These are phyloP conservation scores for Cacatua alba DNA, from an alignment of 2,113 vertebrate species.

Conservation along the genomic window DNA sequence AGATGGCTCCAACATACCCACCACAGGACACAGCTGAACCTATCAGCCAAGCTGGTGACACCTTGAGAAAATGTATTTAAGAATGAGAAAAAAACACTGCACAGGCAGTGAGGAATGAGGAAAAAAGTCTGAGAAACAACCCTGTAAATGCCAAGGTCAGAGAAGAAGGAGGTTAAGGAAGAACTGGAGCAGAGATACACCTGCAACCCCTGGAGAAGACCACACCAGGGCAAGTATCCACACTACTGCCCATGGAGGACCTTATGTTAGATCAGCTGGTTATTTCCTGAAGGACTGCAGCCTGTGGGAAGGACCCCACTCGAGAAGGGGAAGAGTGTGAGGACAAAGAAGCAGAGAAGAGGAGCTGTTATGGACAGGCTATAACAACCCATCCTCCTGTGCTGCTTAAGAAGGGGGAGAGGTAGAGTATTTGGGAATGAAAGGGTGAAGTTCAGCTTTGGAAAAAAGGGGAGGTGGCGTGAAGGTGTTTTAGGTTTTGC, in stretches of 20 bases:
- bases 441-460: neutral
- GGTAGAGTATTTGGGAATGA: neutral
- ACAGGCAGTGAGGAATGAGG: neutral
- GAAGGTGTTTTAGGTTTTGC: neutral
- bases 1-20: neutral
- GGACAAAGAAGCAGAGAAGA: neutral
- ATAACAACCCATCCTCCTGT: accelerated
- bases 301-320: neutral
- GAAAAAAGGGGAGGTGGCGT: neutral
- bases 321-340: neutral
- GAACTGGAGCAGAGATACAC: neutral
- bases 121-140: neutral
- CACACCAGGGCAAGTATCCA: neutral
- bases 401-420: neutral
- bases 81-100: neutral
- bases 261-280: neutral
- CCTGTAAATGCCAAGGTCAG: neutral
- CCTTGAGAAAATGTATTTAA: neutral
- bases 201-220: neutral
- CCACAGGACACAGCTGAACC: neutral
- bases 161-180: neutral
- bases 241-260: neutral
- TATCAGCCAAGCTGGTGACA: neutral
- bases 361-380: neutral
- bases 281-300: neutral